Evolutionary conservation across 1,140 invertebrate genomes (phyloP), one percentile per base, ranked within the genome.

Genomic region (Andricus grossulariae): DNA sequence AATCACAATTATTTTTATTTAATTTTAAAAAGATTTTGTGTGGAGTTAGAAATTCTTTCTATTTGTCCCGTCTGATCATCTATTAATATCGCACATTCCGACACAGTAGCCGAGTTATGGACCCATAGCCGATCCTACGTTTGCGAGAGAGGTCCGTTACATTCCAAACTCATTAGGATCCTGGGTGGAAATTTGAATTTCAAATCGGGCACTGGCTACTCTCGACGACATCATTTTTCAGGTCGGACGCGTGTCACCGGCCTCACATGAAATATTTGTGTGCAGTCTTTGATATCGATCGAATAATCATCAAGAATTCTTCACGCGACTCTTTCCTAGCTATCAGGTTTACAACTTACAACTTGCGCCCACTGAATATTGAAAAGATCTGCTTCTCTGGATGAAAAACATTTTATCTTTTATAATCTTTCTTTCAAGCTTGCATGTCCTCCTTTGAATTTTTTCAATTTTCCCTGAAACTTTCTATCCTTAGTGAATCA

Each of bases 131-230:
- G 66, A 78, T 82, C 74, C 71, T 74, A 75, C 73, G 75, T 74
- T 52, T 72, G 16, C 76, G 71, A 73, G 73, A 74, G 32, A 78
- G 72, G 54, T 12, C 88, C 89, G 89, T 89, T 90, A 90, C 86
- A 88, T 90, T 89, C 86, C 86, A 83, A 60, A 72, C 73, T 87
- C 73, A 84, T 86, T 85, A 76, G 72, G 84, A 77, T 78, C 78
- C 72, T 73, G 79, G 76, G 80, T 73, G 79, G 71, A 84, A 88
- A 88, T 88, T 89, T 87, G 75, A 87, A 90, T 83, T 88, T 88
- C 78, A 89, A 88, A 89, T 88, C 39, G 19, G 60, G 52, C 54
- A 66, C 32, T 45, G 60, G 60, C 25, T 66, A 66, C 60, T 66
- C 60, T 66, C 57, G 3, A 25, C 11, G 15, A 66, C 25, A 66